Evolutionary conservation across 2,888 invertebrate species (phyloP), one percentile per base, ranked within the genome.

Genomic region (Acanthoscelides obtectus): DNA sequence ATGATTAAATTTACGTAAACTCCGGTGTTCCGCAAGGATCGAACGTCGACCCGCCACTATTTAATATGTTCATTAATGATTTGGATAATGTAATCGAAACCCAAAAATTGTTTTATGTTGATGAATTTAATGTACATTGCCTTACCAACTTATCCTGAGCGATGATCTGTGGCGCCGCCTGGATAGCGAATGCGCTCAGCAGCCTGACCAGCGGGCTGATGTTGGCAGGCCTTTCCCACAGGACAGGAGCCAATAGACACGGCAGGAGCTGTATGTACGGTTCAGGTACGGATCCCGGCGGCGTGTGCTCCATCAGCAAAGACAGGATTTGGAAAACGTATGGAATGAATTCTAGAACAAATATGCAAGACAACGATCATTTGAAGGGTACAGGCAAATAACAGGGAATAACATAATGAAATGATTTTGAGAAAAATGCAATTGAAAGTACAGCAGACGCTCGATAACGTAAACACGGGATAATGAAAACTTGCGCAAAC

Each of bases 301-400:
- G 83, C 21, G 84, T 80, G 73, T 93, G 86, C 85, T 98, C 98
- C 86, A 99, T 88, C 72, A 98, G 87, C 21, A 98, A 87, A 0
- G 98, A 96, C 65, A 99, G 87, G 86, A 99, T 92, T 94, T 99
- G 99, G 85, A 99, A 98, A 68, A 98, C 96, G 86, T 99, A 99
- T 0, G 99, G 99, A 86, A 98, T 94, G 87, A 99, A 98, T 85
- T 99, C 99, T 91, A 89, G 22, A 84, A 88, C 73, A 78, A 73
- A 77, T 67, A 67, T n/a, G 5, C 19, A 25, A 6, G 8, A 66
- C 19, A 63, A 63, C n/a, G n/a, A n/a, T n/a, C n/a, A n/a, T n/a
- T n/a, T n/a, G n/a, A n/a, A n/a, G n/a, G n/a, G n/a, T n/a, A n/a
- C n/a, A n/a, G n/a, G n/a, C n/a, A n/a, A n/a, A n/a, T n/a, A n/a